These are phyloP conservation scores for Mantis religiosa DNA, from an alignment of 2,888 invertebrate genomes.

Conservation along the genomic window DNA sequence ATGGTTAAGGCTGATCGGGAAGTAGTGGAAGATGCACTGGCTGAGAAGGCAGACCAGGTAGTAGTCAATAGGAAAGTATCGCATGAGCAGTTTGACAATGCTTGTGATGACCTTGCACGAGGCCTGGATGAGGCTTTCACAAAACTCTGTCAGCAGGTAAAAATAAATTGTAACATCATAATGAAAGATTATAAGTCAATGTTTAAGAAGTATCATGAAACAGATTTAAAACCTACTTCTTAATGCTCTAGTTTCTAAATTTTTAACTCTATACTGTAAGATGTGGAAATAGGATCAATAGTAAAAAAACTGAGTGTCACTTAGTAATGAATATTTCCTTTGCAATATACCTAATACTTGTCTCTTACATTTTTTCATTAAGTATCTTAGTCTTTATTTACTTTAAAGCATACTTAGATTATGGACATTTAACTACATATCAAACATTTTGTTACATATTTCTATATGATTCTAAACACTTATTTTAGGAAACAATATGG, in stretches of 20 bases:
- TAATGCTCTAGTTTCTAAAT: too few species aligned
- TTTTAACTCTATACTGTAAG: too few species aligned
- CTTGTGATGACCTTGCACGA: constrained; percentile 61
- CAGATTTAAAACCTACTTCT: too few species aligned
- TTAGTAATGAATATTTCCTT: too few species aligned
- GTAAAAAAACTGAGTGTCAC: too few species aligned
- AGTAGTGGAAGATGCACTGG: constrained; percentile 66
- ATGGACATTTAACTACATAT: neutral
- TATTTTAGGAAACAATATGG: constrained; percentile 55
- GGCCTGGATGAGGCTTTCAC: constrained; percentile 60
- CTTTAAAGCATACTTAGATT: too few species aligned
- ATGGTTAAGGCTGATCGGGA: constrained; percentile 65
- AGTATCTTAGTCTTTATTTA: too few species aligned
- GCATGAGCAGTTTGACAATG: constrained; percentile 64
- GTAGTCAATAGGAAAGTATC: constrained; percentile 69
- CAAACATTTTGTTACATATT: neutral
- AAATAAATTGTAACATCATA: neutral
- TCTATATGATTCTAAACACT: neutral
- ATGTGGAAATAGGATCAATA: too few species aligned
- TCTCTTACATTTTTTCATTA: too few species aligned
- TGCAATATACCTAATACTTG: too few species aligned
- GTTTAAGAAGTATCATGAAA: too few species aligned
- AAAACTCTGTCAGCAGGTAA: constrained; percentile 56
- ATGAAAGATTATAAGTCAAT: too few species aligned
- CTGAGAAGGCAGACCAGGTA: constrained; percentile 69